A percentile compares a stretch with the other conserved stretches of the same genome.
Conservation (phyloP, 2,888 invertebrate species). For the Chloroclystis v-ata region DNA sequence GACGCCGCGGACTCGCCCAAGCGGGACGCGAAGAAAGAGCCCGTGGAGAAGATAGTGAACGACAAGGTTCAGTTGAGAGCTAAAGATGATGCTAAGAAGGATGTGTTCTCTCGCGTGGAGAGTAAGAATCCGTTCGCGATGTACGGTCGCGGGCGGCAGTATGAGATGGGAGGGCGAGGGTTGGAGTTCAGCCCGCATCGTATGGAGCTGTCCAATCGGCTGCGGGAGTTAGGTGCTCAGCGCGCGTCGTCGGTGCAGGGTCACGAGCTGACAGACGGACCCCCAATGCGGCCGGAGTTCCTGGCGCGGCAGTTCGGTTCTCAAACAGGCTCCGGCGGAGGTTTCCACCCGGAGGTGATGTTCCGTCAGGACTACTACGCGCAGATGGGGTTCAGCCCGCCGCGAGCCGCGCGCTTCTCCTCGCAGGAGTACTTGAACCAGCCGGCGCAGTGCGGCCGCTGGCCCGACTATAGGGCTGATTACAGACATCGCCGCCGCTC, state of each 20-base stretch:
- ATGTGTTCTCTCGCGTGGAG: slow-evolving; percentile 49
- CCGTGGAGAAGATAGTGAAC: slow-evolving; percentile 37
- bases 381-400: slow-evolving; percentile 62
- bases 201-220: slow-evolving; percentile 59
- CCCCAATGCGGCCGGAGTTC: slow-evolving; percentile 57
- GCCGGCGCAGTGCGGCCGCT: slow-evolving; percentile 63
- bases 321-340: slow-evolving; percentile 60
- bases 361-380: slow-evolving; percentile 66
- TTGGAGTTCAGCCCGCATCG: slow-evolving; percentile 71
- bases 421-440: slow-evolving; percentile 73
- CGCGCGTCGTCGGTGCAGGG: slow-evolving; percentile 71
- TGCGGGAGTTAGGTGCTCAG: slow-evolving; percentile 67
- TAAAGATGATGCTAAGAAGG: slow-evolving; percentile 47
- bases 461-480: slow-evolving; percentile 67
- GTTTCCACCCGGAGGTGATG: slow-evolving; percentile 68
- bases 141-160: slow-evolving; percentile 57
- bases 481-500: slow-evolving; percentile 69
- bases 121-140: slow-evolving; percentile 69
- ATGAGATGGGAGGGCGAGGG: slow-evolving; percentile 73
- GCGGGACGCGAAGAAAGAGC: slow-evolving; percentile 53
- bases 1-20: slow-evolving; percentile 55
- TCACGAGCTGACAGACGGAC: slow-evolving; percentile 67
- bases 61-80: slow-evolving; percentile 37
- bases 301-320: slow-evolving; percentile 63
- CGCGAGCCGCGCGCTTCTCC: slow-evolving; percentile 66